A percentile compares a stretch with the other conserved stretches of the same genome.
phyloP scores from a whole-genome alignment of 2,113 vertebrate species.

The Hystrix cristata region DNA sequence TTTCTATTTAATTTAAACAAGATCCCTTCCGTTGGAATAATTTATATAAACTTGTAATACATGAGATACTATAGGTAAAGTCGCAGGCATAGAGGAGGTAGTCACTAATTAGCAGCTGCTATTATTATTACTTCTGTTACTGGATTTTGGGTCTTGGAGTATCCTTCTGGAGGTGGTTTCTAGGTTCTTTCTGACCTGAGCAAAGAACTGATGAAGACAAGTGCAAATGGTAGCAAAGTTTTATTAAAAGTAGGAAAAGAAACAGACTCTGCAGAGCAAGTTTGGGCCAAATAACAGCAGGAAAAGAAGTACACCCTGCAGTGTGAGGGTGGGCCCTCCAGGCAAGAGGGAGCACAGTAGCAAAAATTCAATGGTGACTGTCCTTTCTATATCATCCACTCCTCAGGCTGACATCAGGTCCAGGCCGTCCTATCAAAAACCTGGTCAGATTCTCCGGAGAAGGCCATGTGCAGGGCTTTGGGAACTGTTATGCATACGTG shows the following conservation, averaged over 20 bases:
- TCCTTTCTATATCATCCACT: background rate
- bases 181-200: background rate
- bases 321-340: background rate
- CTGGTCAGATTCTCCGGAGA: background rate
- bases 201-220: background rate
- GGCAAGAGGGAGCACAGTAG: background rate
- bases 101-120: background rate
- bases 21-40: background rate
- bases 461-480: background rate
- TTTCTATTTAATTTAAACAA: slow-evolving; percentile 52
- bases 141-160: background rate
- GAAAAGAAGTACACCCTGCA: background rate
- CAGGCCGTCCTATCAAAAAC: background rate
- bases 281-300: background rate
- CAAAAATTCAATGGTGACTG: background rate
- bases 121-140: background rate
- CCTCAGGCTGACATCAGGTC: background rate
- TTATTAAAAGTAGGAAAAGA: background rate
- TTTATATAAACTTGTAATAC: background rate
- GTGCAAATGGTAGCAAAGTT: background rate
- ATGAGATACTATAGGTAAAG: slow-evolving; percentile 28
- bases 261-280: background rate
- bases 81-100: background rate
- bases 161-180: background rate
- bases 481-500: background rate